These are phyloP conservation scores for Arvicanthis niloticus DNA, from an alignment of 2,113 vertebrate genomes.

Conservation along the genomic window DNA sequence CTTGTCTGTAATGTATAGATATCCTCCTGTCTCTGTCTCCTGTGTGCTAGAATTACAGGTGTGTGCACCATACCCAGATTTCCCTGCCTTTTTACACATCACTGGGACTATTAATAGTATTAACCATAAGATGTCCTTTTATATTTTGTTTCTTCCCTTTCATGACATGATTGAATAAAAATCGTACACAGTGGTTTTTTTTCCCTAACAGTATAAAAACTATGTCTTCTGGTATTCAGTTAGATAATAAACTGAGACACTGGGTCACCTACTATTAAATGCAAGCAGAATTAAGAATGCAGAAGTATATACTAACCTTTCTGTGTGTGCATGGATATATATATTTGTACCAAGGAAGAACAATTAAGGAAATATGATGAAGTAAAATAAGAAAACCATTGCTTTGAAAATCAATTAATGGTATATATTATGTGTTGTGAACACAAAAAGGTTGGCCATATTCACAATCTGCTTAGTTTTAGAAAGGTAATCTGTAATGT, in stretches of 20 bases:
- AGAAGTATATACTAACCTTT: neutral
- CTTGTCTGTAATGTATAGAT: neutral
- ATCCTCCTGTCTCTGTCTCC: neutral
- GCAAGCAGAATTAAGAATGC: neutral
- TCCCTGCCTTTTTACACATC: neutral
- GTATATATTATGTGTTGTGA: neutral
- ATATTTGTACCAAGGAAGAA: neutral
- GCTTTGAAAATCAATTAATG: neutral
- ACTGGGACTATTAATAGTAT: neutral
- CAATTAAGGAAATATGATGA: neutral
- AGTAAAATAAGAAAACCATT: slow-evolving; percentile 27
- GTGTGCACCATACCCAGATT: neutral
- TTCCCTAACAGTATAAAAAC: neutral
- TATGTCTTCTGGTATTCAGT: neutral
- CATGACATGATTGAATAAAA: neutral
- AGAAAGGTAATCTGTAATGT: neutral
- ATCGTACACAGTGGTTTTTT: neutral
- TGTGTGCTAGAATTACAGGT: neutral
- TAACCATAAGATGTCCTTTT: neutral
- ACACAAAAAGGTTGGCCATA: neutral
- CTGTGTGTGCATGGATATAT: neutral
- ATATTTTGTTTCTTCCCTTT: neutral
- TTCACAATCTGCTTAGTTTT: slow-evolving; percentile 31
- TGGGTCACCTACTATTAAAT: neutral
- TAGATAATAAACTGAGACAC: neutral